These are phyloP conservation scores for Schrankia costaestrigalis DNA, from an alignment of 2,888 invertebrate species.

Conservation along the genomic window DNA sequence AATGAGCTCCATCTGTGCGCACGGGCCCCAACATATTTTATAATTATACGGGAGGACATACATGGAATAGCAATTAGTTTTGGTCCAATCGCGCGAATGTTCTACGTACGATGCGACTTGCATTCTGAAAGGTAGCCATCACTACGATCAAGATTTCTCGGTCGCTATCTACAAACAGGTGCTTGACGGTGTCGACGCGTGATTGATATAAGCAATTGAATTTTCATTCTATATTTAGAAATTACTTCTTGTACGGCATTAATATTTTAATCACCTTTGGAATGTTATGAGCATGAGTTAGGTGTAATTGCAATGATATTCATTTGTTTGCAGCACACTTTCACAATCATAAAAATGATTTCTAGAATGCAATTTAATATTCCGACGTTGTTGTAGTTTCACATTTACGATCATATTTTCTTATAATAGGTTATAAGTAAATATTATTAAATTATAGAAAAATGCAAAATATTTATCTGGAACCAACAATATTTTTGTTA, in stretches of 20 bases:
- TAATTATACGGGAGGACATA: conserved; percentile 64
- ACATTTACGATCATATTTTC: too few species aligned
- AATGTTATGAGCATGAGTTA: conserved; percentile 16
- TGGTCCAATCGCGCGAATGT: conserved; percentile 58
- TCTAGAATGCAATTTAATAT: too few species aligned
- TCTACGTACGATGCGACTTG: conserved; percentile 54
- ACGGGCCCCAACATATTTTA: conserved; percentile 61
- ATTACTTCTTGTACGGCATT: conserved; percentile 33
- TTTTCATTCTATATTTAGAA: conserved; percentile 36
- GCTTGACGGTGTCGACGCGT: conserved; percentile 40
- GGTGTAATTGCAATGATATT: conserved; percentile 12
- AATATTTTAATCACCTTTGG: conserved; percentile 32
- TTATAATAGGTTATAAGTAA: too few species aligned
- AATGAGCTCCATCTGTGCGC: conserved; percentile 61
- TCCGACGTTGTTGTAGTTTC: too few species aligned
- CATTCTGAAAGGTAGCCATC: conserved; percentile 53
- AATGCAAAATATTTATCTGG: too few species aligned
- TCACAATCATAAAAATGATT: conserved; percentile 1
- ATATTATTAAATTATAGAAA: too few species aligned
- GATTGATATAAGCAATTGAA: conserved; percentile 39
- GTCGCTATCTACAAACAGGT: conserved; percentile 74
- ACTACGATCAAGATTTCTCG: conserved; percentile 63
- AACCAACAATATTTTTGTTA: too few species aligned
- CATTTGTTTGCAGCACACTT: too few species aligned
- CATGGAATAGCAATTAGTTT: conserved; percentile 58